Evolutionary conservation across 2,113 vertebrate genomes (phyloP).

Genomic region (Myotis brandtii): DNA sequence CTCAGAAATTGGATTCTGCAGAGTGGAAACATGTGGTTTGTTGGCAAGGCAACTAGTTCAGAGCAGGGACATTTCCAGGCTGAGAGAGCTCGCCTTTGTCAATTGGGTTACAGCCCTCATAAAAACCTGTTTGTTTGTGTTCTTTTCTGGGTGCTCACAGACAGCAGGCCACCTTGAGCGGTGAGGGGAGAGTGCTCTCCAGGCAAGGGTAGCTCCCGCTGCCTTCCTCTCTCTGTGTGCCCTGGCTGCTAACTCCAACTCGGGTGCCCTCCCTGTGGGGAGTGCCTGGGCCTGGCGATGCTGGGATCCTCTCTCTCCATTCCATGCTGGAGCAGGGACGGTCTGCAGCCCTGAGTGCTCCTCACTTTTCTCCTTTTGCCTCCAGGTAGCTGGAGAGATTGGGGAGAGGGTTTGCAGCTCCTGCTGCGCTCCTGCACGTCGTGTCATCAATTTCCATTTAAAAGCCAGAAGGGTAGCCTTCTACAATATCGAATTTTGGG

Average conservation of each 20-base stretch:
- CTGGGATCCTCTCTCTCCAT: not conserved
- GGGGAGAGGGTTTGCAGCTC: not conserved
- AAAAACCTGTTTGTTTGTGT: conserved; percentile 74
- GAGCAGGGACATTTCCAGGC: conserved; percentile 75
- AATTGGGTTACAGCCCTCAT: conserved; percentile 72
- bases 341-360: not conserved
- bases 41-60: conserved; percentile 85
- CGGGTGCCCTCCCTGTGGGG: accelerated
- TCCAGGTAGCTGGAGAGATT: not conserved
- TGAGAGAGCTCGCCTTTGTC: conserved; percentile 67
- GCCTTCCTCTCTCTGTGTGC: not conserved
- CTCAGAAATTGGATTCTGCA: conserved; percentile 81
- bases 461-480: conserved; percentile 54
- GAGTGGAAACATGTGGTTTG: conserved; percentile 79
- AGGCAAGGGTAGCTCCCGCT: not conserved
- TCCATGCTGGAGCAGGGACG: not conserved
- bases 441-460: conserved; percentile 51
- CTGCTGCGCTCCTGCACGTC: not conserved
- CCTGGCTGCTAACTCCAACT: not conserved
- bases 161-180: not conserved
- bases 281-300: not conserved
- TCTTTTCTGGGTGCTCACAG: conserved; percentile 63
- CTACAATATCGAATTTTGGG: conserved; percentile 31
- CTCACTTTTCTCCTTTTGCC: not conserved
- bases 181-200: not conserved